phyloP scores from a whole-genome alignment of 2,797 vertebrate genomes.

The Calcarius lapponicus region DNA sequence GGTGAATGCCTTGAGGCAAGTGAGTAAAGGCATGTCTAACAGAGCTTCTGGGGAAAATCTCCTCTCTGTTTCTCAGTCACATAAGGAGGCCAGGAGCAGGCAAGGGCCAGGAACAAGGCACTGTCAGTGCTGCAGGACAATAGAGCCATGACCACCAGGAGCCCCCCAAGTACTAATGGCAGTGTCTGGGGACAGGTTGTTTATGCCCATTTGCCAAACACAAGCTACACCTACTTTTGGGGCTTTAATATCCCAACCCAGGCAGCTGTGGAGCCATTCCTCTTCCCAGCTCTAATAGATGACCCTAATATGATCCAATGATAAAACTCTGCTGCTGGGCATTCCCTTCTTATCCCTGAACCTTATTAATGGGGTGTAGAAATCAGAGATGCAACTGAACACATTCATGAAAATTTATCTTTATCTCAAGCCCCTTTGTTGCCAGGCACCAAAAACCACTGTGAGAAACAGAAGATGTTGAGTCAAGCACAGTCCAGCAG shows the following conservation, averaged over 20 bases:
- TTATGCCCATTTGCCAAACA: not conserved
- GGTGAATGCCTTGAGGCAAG: not conserved
- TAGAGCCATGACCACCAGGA: not conserved
- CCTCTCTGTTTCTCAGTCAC: not conserved
- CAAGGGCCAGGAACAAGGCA: not conserved
- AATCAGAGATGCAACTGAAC: not conserved
- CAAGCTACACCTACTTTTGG: not conserved
- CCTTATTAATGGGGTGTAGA: not conserved
- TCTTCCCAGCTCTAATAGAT: not conserved
- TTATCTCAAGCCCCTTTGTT: not conserved
- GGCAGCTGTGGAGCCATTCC: not conserved
- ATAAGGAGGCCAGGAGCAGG: not conserved
- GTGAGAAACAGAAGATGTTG: not conserved
- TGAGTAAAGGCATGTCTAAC: rapidly evolving
- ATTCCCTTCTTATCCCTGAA: not conserved
- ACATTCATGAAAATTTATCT: not conserved
- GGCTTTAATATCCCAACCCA: not conserved
- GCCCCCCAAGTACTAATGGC: too few species aligned
- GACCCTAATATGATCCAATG: not conserved
- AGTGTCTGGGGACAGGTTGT: not conserved
- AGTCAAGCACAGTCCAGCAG: not conserved
- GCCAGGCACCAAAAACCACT: not conserved
- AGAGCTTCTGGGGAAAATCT: not conserved
- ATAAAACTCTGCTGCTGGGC: not conserved
- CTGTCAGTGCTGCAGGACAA: not conserved